A percentile compares a stretch with the other conserved stretches of the same genome.
Conservation (phyloP, 2,888 invertebrate genomes). For the Erebia epiphron region DNA sequence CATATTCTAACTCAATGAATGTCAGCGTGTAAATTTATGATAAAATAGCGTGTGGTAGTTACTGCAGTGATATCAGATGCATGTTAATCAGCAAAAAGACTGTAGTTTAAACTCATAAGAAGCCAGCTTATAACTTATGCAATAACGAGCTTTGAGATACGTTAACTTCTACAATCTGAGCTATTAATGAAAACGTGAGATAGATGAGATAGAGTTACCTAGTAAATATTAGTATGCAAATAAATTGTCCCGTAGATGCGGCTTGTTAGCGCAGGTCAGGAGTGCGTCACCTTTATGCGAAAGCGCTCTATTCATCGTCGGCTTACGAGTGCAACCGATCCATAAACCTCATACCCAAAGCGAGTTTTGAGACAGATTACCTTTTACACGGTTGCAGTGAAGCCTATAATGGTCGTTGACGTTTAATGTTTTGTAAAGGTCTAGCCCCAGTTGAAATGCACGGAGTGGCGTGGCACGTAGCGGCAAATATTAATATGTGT, state of each 20-base stretch:
- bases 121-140: slow-evolving; percentile 31
- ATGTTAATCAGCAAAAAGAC: slow-evolving; percentile 33
- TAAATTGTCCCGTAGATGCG: slow-evolving; percentile 38
- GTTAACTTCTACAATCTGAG: slow-evolving; percentile 32
- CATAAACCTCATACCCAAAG: slow-evolving; percentile 24
- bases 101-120: slow-evolving; percentile 32
- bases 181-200: slow-evolving; percentile 45
- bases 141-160: slow-evolving; percentile 34
- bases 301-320: slow-evolving; percentile 33
- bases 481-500: no score
- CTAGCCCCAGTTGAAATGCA: no score
- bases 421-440: no score
- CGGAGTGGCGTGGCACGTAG: no score
- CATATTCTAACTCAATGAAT: background rate
- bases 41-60: slow-evolving; percentile 15
- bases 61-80: slow-evolving; percentile 24
- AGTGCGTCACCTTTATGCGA: slow-evolving; percentile 49
- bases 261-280: slow-evolving; percentile 56
- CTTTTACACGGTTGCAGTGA: background rate
- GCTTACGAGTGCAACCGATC: slow-evolving; percentile 29
- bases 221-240: slow-evolving; percentile 42
- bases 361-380: slow-evolving; percentile 23
- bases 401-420: no score
- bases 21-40: background rate
- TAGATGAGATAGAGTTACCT: slow-evolving; percentile 42